Base-by-base conservation (phyloP, 2,888 invertebrate genomes). In the Eupithecia exiguata region DNA sequence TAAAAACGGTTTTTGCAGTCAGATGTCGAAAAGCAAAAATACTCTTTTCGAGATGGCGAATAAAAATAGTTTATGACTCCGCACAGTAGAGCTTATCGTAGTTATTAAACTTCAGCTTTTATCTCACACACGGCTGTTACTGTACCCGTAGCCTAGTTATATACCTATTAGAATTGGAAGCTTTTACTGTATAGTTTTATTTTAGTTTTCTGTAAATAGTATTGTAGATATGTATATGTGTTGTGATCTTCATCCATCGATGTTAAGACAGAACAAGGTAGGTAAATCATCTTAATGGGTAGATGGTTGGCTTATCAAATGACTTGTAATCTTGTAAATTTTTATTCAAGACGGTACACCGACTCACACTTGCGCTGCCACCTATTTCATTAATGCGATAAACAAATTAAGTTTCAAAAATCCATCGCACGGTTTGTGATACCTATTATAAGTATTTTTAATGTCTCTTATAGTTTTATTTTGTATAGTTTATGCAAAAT, bases 21-120 rank as follows among this genome's bases (percentile, higher is more conserved):
- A n/a, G n/a, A n/a, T n/a, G n/a, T n/a, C n/a, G n/a, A n/a, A n/a
- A n/a, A n/a, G n/a, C n/a, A n/a, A n/a, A n/a, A n/a, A n/a, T n/a
- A n/a, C n/a, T n/a, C n/a, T n/a, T n/a, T n/a, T n/a, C n/a, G n/a
- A n/a, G n/a, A n/a, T n/a, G n/a, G n/a, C n/a, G n/a, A 30, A 30
- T 30, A 30, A 30, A 30, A 1, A 4, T 18, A 35, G 35, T 62
- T 18, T 62, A 35, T 16, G 18, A 5, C 9, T 12, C 35, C 7
- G 62, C 62, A 30, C 35, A 35, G 62, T 18, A 18, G 35, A 62
- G 62, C 35, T 62, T 62, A 10, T 62, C 2, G 62, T 35, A 62
- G 30, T 62, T 35, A 62, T 35, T 62, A 35, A 62, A 62, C 1
- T 62, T 35, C 62, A 62, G 62, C 62, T 62, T 62, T 35, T 35